Evolutionary conservation across 2,888 invertebrate species (phyloP).

Genomic region (Acleris holmiana): DNA sequence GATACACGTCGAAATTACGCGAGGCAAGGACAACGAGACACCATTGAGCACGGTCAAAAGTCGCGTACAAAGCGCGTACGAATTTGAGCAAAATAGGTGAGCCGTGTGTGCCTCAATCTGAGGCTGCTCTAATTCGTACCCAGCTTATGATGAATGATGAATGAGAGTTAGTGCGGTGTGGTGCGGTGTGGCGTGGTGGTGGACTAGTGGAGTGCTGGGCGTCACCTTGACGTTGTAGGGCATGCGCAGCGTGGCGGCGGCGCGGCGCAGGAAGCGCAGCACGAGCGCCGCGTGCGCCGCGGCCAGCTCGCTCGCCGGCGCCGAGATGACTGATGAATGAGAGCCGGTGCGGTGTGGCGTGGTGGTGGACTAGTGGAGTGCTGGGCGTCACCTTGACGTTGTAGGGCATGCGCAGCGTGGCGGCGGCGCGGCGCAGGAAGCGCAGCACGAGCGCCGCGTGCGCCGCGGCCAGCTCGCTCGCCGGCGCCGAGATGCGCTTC

Average conservation of each 20-base stretch:
- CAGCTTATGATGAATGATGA: too few species aligned
- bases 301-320: conserved; percentile 78
- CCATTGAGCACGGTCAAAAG: too few species aligned
- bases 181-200: too few species aligned
- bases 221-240: conserved; percentile 83
- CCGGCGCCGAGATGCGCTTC: conserved; percentile 85
- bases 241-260: conserved; percentile 88
- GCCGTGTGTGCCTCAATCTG: too few species aligned
- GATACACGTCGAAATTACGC: too few species aligned
- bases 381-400: conserved; percentile 69
- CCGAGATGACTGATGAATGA: conserved; percentile 61
- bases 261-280: conserved; percentile 90
- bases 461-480: conserved; percentile 78
- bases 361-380: too few species aligned
- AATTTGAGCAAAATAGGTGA: too few species aligned
- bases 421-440: conserved; percentile 90
- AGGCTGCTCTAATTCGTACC: too few species aligned
- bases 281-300: conserved; percentile 87
- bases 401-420: conserved; percentile 88
- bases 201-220: too few species aligned
- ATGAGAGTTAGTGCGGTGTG: conserved; percentile 6
- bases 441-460: conserved; percentile 89
- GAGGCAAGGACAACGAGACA: too few species aligned
- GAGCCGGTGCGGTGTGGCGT: too few species aligned
- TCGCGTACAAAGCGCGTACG: too few species aligned